phyloP scores from a whole-genome alignment of 2,797 vertebrate genomes.

The Myotis planiceps region DNA sequence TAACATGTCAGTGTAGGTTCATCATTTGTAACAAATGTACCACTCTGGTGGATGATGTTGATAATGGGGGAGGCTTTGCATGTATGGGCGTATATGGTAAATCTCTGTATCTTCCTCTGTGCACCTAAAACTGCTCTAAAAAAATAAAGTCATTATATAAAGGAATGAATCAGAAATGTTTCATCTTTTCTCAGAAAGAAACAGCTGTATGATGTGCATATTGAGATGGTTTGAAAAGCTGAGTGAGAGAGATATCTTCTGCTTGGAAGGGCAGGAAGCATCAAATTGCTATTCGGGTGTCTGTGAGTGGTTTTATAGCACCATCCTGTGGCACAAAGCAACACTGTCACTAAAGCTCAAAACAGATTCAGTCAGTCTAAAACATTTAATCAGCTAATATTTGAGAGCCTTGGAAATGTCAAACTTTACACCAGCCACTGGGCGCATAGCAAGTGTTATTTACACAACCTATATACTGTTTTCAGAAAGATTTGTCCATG shows the following conservation, averaged over 20 bases:
- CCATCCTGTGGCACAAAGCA: constrained; percentile 48
- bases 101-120: not conserved
- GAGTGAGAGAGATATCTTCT: not conserved
- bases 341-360: not conserved
- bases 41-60: not conserved
- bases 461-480: not conserved
- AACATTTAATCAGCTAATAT: not conserved
- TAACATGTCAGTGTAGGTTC: not conserved
- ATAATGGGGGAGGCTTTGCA: not conserved
- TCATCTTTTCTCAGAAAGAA: not conserved
- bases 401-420: not conserved
- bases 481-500: not conserved
- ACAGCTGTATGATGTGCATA: not conserved
- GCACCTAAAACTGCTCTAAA: not conserved
- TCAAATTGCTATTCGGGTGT: rapidly evolving
- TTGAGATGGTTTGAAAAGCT: not conserved
- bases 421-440: not conserved
- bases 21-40: not conserved
- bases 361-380: not conserved
- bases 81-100: not conserved
- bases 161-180: not conserved
- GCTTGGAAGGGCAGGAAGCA: not conserved
- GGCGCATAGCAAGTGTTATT: not conserved
- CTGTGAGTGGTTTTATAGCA: constrained; percentile 41
- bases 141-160: not conserved